Evolutionary conservation across 2,888 invertebrate genomes (phyloP), one percentile per base, ranked within the genome.

Genomic region (Tipula confusa): DNA sequence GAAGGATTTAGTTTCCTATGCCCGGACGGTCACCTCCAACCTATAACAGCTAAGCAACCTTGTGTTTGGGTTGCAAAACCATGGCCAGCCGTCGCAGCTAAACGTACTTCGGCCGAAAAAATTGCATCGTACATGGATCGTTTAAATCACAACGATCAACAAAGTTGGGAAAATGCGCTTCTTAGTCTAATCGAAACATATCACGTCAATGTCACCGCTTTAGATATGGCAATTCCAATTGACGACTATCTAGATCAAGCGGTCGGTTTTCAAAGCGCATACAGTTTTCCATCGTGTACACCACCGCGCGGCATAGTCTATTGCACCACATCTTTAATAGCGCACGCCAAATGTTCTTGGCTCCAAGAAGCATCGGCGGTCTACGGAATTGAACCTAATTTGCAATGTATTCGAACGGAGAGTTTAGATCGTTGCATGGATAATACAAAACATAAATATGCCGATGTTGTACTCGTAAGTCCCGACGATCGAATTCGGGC

Each of bases 11-110:
- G 93, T 85, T 93, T 92, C 85, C 90, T 97, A 2, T 97, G 97
- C 86, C 93, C 93, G 0, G 95, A 97, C 87, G 95, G 95, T 0
- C 92, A 93, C 11, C 90, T 92, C 86, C 92, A 92, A 87, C 91
- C 93, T 0, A 86, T 95, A 0, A 90, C 91, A 84, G 90, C 90
- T 4, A 87, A 90, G 0, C 89, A 90, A 13, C 95, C 95, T 0
- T 96, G 96, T 87, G 90, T 93, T 7, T 96, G 96, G 96, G 92
- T 95, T 13, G 91, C 93, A 1, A 92, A 94, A 86, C 96, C 96
- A 0, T 95, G 95, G 94, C 93, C 94, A 0, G 94, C 94, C 0
- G 89, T 96, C 79, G 93, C 94, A 0, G 92, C 94, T 29, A 43
- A 29, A 48, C 48, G 85, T 79, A 85, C 87, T 0, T 87, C 88